These are phyloP conservation scores for Rhinella marina DNA, from an alignment of 2,797 vertebrate species.

Conservation along the genomic window DNA sequence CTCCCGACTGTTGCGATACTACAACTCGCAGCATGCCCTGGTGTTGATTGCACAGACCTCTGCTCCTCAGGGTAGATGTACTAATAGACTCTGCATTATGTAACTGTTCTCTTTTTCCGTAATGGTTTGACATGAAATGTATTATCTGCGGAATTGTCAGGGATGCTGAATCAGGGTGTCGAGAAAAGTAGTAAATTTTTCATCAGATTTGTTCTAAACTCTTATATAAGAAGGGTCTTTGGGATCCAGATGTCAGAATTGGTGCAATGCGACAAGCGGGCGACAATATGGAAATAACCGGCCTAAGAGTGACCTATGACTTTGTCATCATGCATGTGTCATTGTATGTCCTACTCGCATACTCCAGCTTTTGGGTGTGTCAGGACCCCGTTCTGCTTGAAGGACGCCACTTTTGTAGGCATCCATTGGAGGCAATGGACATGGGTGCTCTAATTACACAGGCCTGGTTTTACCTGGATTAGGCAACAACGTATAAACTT, in stretches of 20 bases:
- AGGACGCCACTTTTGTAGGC: no score
- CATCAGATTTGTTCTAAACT: not conserved
- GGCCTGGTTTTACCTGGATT: no score
- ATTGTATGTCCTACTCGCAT: not conserved
- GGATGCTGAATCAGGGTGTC: slow-evolving; percentile 1
- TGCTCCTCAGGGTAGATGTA: not conserved
- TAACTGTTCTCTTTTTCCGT: not conserved
- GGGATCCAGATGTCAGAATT: not conserved
- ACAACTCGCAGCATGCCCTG: no score
- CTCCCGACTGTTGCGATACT: no score
- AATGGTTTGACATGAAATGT: not conserved
- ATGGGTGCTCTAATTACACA: no score
- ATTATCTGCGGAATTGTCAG: slow-evolving; percentile 13
- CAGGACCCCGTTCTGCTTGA: no score
- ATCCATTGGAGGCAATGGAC: no score
- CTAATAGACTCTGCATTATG: not conserved
- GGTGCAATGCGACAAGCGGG: not conserved
- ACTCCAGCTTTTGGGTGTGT: no score
- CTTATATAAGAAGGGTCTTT: not conserved
- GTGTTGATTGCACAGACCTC: not conserved
- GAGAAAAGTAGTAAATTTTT: slow-evolving; percentile 26
- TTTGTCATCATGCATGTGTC: not conserved
- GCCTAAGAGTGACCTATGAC: not conserved
- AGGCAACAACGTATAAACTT: no score
- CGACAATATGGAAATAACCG: not conserved